Base-by-base conservation (phyloP, 2,888 invertebrate genomes). In the Drosophila kanekoi region DNA sequence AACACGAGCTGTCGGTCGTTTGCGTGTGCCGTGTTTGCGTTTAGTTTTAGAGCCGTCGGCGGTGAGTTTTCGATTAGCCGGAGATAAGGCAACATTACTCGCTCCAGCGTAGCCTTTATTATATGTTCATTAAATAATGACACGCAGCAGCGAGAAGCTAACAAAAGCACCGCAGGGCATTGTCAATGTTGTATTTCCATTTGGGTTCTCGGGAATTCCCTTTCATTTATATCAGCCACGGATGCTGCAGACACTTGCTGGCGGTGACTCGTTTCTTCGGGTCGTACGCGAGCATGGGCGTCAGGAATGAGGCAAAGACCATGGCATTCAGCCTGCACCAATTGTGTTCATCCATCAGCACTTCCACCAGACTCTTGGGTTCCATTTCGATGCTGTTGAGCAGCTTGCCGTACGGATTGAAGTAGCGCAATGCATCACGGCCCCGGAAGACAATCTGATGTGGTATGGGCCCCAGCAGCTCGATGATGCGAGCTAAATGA, bases 401-500 rank as follows among this genome's bases (percentile, higher is more conserved):
- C 87, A 99, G 93, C 91, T 98, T 97, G 91, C 98, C 98, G 92
- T 96, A 97, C 91, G 97, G 96, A 93, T 97, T 98, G 93, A 99
- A 99, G 93, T 97, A 98, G 0, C 4, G 4, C n/a, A 2, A 0
- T 10, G 49, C 9, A 10, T 10, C 0, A 9, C 20, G n/a, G 1
- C 35, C 20, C 4, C 10, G 5, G n/a, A 13, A 35, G 2, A 48
- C 9, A 9, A 49, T n/a, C 1, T 10, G 8, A 9, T 5, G 95
- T 18, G 99, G 99, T 92, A 99, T 99, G 89, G 97, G 96, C 59
- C 99, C 99, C 69, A 99, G 94, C 77, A 99, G 94, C 93, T 99
- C 99, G 86, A 99, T 99, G 91, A 99, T 98, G 92, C 99, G 99
- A 67, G 99, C 99, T 89, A 99, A 94, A 91, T 99, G 99, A 93